These are phyloP conservation scores for Rhynchophorus ferrugineus DNA, from an alignment of 1,140 invertebrate genomes.

Conservation along the genomic window DNA sequence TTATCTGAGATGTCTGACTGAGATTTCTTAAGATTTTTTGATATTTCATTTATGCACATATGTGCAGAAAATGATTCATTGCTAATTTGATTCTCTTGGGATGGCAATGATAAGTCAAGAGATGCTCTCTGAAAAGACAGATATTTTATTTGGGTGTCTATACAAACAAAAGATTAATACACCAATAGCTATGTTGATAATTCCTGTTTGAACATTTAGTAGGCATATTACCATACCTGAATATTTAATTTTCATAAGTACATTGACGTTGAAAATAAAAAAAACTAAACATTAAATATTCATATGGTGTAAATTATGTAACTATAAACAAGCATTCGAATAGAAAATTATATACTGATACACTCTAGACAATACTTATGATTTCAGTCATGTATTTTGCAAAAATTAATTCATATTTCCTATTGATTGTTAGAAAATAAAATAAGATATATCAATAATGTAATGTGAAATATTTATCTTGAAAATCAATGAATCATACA, in stretches of 20 bases:
- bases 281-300: neutral
- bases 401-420: too few species aligned
- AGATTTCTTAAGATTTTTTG: conserved; percentile 44
- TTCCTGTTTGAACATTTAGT: too few species aligned
- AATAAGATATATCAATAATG: too few species aligned
- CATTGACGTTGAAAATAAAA: neutral
- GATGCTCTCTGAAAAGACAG: conserved; percentile 2
- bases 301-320: neutral
- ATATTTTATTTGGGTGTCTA: too few species aligned
- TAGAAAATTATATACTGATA: neutral
- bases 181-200: too few species aligned
- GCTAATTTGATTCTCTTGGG: conserved; percentile 40
- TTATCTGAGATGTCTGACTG: conserved; percentile 34
- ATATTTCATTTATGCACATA: conserved; percentile 59
- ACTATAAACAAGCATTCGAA: neutral
- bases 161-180: too few species aligned
- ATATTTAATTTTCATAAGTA: neutral
- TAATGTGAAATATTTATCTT: too few species aligned
- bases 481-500: too few species aligned
- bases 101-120: conserved; percentile 24
- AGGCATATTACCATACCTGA: too few species aligned
- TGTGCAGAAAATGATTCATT: conserved; percentile 44
- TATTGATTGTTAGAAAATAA: too few species aligned
- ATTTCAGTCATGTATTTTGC: too few species aligned
- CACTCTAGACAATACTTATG: too few species aligned